These are phyloP conservation scores for Tiphia femorata DNA, from an alignment of 2,888 invertebrate species.

Conservation along the genomic window DNA sequence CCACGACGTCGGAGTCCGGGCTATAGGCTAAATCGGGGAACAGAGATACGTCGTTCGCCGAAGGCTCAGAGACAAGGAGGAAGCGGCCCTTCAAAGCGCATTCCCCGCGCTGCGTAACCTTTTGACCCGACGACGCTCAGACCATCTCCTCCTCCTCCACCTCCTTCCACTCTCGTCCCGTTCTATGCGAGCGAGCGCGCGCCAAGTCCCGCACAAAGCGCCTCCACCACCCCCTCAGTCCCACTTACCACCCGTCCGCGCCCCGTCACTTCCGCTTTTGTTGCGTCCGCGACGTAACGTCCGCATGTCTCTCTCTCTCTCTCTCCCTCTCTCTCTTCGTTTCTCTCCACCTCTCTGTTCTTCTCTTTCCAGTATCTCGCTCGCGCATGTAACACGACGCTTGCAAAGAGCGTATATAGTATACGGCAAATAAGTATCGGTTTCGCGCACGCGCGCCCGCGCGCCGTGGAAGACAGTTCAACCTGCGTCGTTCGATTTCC, in stretches of 20 bases:
- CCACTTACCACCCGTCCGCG: constrained; percentile 5
- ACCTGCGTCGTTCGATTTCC: no score
- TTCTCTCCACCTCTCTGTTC: neutral
- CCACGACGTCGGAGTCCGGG: no score
- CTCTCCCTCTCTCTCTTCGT: neutral
- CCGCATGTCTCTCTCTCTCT: neutral
- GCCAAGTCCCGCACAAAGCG: neutral
- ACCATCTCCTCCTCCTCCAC: constrained; percentile 1
- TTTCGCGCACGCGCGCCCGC: no score
- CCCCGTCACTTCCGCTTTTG: constrained; percentile 28
- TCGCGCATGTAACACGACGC: neutral
- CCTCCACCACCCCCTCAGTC: neutral
- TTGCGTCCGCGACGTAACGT: constrained; percentile 15
- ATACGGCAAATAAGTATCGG: no score
- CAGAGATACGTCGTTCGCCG: no score
- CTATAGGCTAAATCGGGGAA: no score
- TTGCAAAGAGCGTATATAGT: no score
- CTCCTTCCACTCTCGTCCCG: constrained; percentile 15
- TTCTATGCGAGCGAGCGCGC: constrained; percentile 8
- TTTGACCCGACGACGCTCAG: constrained; percentile 23
- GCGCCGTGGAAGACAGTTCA: no score
- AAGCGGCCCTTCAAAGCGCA: constrained; percentile 17
- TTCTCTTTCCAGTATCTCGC: neutral
- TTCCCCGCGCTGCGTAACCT: constrained; percentile 25
- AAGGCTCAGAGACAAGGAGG: constrained; percentile 1